Conservation (phyloP, 2,888 invertebrate species). For the Polydrusus tereticollis region DNA sequence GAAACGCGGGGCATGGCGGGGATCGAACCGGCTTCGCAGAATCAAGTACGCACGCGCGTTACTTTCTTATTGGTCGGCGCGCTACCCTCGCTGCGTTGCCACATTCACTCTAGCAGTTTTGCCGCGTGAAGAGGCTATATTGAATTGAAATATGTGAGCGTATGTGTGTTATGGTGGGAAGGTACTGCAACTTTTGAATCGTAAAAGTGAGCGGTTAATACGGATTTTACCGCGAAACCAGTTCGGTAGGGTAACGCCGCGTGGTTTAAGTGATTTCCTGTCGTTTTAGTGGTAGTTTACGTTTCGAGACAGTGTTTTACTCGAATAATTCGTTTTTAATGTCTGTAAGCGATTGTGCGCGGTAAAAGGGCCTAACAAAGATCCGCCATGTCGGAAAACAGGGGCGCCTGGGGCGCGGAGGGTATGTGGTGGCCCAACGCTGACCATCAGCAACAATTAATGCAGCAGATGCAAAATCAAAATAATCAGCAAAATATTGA, state of each 20-base stretch:
- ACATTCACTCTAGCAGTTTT: slow-evolving; percentile 63
- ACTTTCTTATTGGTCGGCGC: slow-evolving; percentile 52
- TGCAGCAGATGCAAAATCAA: slow-evolving; percentile 61
- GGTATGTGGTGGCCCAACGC: slow-evolving; percentile 74
- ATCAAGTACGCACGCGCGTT: slow-evolving; percentile 39
- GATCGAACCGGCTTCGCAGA: slow-evolving; percentile 45
- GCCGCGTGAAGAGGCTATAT: slow-evolving; percentile 54
- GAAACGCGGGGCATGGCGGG: slow-evolving; percentile 25
- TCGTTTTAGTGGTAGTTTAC: slow-evolving; percentile 12
- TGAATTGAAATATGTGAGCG: slow-evolving; percentile 48
- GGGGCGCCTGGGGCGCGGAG: slow-evolving; percentile 75
- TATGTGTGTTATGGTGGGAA: slow-evolving; percentile 51
- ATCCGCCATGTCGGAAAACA: slow-evolving; percentile 73
- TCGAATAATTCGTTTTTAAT: slow-evolving; percentile 15
- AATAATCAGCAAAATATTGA: slow-evolving; percentile 65
- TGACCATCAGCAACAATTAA: slow-evolving; percentile 59
- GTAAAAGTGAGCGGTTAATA: slow-evolving; percentile 41
- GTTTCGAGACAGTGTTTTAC: slow-evolving; percentile 18
- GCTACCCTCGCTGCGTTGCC: slow-evolving; percentile 65
- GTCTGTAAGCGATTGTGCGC: slow-evolving; percentile 39
- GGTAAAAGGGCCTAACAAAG: slow-evolving; percentile 34
- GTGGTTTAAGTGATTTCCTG: slow-evolving; percentile 33
- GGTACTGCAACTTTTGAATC: slow-evolving; percentile 15
- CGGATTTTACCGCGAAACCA: slow-evolving; percentile 33
- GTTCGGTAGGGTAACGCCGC: slow-evolving; percentile 25